Evolutionary conservation across 1,140 invertebrate species (phyloP).

Genomic region (Pissodes strobi): DNA sequence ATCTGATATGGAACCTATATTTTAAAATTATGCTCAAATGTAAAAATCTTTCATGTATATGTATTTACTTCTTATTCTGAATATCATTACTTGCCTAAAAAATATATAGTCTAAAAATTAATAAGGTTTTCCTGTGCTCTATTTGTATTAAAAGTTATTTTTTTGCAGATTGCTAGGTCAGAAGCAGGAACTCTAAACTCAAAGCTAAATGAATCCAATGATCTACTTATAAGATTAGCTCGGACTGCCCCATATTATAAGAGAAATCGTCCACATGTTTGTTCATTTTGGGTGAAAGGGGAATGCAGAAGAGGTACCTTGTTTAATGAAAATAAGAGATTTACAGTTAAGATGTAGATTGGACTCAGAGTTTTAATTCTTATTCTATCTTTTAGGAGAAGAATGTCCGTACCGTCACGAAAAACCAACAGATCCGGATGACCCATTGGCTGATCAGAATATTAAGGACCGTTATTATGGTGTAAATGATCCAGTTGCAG

Average conservation of each 20-base stretch:
- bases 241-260: slow-evolving; percentile 98
- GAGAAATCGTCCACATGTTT: slow-evolving; percentile 97
- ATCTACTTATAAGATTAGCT: slow-evolving; percentile 92
- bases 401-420: slow-evolving; percentile 99
- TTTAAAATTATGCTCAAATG: too few relatives aligned
- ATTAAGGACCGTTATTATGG: slow-evolving; percentile 99
- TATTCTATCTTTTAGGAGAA: slow-evolving; percentile 64
- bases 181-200: slow-evolving; percentile 66
- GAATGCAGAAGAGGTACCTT: slow-evolving; percentile 93
- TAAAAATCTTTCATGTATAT: too few relatives aligned
- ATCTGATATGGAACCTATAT: too few relatives aligned
- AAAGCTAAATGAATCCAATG: slow-evolving; percentile 80
- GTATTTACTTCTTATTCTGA: too few relatives aligned
- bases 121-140: too few relatives aligned
- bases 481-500: slow-evolving; percentile 97
- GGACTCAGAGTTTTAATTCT: too few relatives aligned
- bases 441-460: slow-evolving; percentile 98
- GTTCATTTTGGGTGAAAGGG: slow-evolving; percentile 99
- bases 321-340: too few relatives aligned
- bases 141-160: neutral
- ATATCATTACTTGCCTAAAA: too few relatives aligned
- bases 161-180: slow-evolving; percentile 52
- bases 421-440: slow-evolving; percentile 98
- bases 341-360: too few relatives aligned
- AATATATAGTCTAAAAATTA: too few relatives aligned